Evolutionary conservation across 2,113 vertebrate genomes (phyloP).

Genomic region (Rhinichthys klamathensis): DNA sequence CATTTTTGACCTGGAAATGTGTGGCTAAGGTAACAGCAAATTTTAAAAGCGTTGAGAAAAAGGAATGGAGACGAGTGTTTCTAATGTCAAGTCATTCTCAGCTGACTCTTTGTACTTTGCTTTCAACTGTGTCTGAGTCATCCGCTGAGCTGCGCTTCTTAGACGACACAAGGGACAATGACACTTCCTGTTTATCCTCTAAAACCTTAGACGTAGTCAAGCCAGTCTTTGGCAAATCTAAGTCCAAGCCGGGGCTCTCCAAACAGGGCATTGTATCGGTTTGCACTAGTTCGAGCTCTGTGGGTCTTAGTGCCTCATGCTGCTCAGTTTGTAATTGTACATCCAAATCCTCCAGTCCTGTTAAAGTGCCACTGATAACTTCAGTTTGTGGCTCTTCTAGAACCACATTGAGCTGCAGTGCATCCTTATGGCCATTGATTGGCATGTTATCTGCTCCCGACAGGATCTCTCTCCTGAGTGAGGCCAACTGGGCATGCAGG

Average conservation of each 20-base stretch:
- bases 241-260: constrained; percentile 45
- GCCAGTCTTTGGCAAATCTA: constrained; percentile 32
- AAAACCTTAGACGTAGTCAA: constrained; percentile 40
- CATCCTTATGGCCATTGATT: constrained; percentile 48
- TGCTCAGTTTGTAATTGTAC: constrained; percentile 49
- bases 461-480: constrained; percentile 60
- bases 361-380: constrained; percentile 35
- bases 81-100: constrained; percentile 35
- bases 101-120: constrained; percentile 58
- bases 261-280: constrained; percentile 34
- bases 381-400: constrained; percentile 21
- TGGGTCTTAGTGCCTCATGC: constrained; percentile 22
- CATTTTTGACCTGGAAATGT: background rate
- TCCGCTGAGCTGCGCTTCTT: constrained; percentile 54
- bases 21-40: background rate
- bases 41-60: background rate
- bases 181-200: constrained; percentile 25
- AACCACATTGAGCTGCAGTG: constrained; percentile 40
- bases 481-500: constrained; percentile 63
- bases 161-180: background rate
- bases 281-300: constrained; percentile 35
- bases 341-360: constrained; percentile 59
- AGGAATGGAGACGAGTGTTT: background rate
- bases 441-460: constrained; percentile 22
- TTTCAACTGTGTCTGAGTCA: constrained; percentile 30